phyloP scores from a whole-genome alignment of 2,797 vertebrate species.

The Sphenodon punctatus region DNA sequence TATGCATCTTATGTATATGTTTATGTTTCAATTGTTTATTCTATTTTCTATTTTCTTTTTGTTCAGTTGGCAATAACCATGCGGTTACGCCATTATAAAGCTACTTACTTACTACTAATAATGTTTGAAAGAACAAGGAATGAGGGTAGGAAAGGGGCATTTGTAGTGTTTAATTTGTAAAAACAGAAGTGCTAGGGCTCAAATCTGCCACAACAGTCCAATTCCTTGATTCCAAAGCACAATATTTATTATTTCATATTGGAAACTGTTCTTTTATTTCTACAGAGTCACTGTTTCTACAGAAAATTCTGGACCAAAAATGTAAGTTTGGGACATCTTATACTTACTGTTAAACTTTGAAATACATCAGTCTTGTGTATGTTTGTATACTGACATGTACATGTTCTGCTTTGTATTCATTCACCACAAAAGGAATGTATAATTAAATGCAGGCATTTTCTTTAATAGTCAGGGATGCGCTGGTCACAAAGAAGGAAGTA shows the following conservation, averaged over 20 bases:
- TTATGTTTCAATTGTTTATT: too few relatives aligned
- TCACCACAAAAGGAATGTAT: neutral
- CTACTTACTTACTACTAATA: too few relatives aligned
- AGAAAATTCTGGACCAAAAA: slow-evolving; percentile 43
- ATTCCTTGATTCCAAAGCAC: too few relatives aligned
- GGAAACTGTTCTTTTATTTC: slow-evolving; percentile 12
- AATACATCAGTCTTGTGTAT: rapidly evolving
- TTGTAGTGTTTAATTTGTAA: too few relatives aligned
- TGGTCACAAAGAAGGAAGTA: neutral
- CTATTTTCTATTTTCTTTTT: too few relatives aligned
- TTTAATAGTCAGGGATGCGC: neutral
- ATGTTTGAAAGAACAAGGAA: too few relatives aligned
- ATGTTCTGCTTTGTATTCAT: neutral
- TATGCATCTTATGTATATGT: too few relatives aligned
- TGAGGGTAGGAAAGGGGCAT: too few relatives aligned
- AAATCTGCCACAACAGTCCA: too few relatives aligned
- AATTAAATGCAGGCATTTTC: neutral
- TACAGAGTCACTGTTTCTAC: slow-evolving; percentile 35
- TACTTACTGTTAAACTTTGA: neutral
- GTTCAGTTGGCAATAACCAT: too few relatives aligned
- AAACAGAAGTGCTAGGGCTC: too few relatives aligned
- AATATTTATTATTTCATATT: neutral
- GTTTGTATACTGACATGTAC: neutral
- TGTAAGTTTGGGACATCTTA: slow-evolving; percentile 26
- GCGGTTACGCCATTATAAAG: too few relatives aligned